Percentiles rank a stretch among this genome's conserved stretches.
Conservation (phyloP, 2,888 invertebrate genomes). For the Hirtodrosophila confusa region DNA sequence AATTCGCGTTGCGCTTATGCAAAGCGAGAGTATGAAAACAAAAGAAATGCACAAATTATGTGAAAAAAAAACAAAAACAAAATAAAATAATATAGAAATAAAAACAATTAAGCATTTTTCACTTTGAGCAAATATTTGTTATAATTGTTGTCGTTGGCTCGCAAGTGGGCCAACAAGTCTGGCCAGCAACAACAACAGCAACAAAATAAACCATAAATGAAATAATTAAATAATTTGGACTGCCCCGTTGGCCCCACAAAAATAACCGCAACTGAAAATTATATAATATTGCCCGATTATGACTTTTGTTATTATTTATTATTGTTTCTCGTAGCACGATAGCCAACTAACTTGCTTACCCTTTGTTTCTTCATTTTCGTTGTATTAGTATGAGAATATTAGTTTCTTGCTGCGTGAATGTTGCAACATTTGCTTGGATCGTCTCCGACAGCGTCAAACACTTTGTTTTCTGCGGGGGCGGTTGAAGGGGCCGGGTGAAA, state of each 20-base stretch:
- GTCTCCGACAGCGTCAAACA: constrained; percentile 29
- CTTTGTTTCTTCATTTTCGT: background rate
- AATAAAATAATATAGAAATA: background rate
- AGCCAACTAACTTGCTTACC: no score
- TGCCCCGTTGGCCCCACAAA: background rate
- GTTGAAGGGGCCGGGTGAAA: constrained; percentile 3
- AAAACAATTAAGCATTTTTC: constrained; percentile 45
- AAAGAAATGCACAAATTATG: constrained; percentile 58
- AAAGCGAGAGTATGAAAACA: constrained; percentile 43
- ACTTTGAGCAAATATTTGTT: constrained; percentile 37
- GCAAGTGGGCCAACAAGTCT: constrained; percentile 37
- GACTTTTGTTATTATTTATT: constrained; percentile 33
- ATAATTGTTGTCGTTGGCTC: constrained; percentile 36
- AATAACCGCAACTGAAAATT: constrained; percentile 22
- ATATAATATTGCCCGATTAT: constrained; percentile 50
- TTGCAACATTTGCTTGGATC: constrained; percentile 19
- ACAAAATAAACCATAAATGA: constrained; percentile 8
- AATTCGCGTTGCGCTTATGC: constrained; percentile 54
- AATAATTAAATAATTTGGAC: constrained; percentile 28
- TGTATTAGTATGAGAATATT: constrained; percentile 6
- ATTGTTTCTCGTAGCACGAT: constrained; percentile 21
- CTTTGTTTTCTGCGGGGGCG: constrained; percentile 15
- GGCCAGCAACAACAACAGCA: background rate
- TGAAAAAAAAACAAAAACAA: constrained; percentile 24
- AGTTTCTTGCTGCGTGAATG: constrained; percentile 37